phyloP scores from a whole-genome alignment of 2,888 invertebrate genomes.

The Folsomia manolachei region DNA sequence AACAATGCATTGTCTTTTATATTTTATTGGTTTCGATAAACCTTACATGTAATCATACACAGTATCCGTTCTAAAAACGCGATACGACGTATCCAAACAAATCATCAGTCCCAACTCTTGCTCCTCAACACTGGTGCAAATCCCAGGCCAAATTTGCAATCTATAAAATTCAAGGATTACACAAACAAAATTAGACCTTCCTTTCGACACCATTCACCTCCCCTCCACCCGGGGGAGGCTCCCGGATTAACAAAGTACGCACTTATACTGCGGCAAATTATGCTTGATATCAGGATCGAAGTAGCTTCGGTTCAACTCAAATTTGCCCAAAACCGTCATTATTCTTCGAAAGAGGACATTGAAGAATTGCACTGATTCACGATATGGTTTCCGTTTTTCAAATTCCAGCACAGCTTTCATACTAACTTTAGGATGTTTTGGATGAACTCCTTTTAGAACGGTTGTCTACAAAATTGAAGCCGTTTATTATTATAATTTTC shows the following conservation, averaged over 20 bases:
- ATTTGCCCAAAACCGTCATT: slow-evolving; percentile 71
- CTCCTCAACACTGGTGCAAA: slow-evolving; percentile 79
- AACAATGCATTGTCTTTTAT: too few species aligned
- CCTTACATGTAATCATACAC: slow-evolving; percentile 56
- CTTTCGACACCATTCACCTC: neutral
- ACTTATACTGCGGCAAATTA: slow-evolving; percentile 59
- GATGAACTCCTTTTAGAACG: slow-evolving; percentile 9
- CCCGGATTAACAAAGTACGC: too few species aligned
- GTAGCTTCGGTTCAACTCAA: slow-evolving; percentile 72
- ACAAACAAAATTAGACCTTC: neutral
- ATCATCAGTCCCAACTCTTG: slow-evolving; percentile 86
- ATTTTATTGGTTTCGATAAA: too few species aligned
- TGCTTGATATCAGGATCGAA: slow-evolving; percentile 68
- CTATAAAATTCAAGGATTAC: slow-evolving; percentile 54
- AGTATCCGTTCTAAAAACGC: slow-evolving; percentile 75
- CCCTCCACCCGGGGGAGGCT: too few species aligned
- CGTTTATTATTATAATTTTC: neutral
- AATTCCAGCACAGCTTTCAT: neutral
- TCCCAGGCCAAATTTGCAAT: slow-evolving; percentile 89
- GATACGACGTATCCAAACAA: slow-evolving; percentile 78
- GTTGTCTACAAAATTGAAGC: neutral
- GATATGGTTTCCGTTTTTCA: slow-evolving; percentile 60
- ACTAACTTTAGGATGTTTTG: neutral
- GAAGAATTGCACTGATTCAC: slow-evolving; percentile 73
- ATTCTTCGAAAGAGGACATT: slow-evolving; percentile 77